Evolutionary conservation across 2,888 invertebrate species (phyloP).

Genomic region (Cremastobaeus sp.): DNA sequence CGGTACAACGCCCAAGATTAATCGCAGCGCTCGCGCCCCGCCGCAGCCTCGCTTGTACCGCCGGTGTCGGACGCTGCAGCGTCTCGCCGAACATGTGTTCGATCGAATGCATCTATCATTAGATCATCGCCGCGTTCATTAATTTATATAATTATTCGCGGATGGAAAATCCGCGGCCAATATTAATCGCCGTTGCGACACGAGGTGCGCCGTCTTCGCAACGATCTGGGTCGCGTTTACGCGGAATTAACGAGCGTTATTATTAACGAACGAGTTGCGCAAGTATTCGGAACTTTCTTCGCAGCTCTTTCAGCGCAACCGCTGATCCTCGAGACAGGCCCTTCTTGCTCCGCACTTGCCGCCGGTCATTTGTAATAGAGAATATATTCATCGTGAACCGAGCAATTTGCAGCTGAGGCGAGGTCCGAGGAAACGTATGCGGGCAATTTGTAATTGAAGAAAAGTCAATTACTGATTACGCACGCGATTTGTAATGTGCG

Average conservation of each 20-base stretch:
- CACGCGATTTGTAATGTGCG: too few relatives aligned
- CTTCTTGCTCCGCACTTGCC: too few relatives aligned
- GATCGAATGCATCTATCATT: conserved; percentile 56
- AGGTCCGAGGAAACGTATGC: too few relatives aligned
- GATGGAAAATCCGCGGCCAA: background rate
- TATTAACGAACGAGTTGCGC: conserved; percentile 4
- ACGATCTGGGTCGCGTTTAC: conserved; percentile 24
- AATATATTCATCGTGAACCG: too few relatives aligned
- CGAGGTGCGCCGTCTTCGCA: conserved; percentile 15
- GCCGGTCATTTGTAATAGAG: too few relatives aligned
- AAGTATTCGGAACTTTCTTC: conserved; percentile 5
- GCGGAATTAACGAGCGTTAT: conserved; percentile 16
- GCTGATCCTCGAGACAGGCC: too few relatives aligned
- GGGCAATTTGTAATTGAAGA: too few relatives aligned
- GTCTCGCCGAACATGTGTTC: conserved; percentile 49
- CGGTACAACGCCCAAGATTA: conserved; percentile 58
- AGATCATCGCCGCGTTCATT: conserved; percentile 42
- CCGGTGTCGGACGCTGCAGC: conserved; percentile 26
- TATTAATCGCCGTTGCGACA: conserved; percentile 25
- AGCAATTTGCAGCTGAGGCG: too few relatives aligned
- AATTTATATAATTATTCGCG: conserved; percentile 53
- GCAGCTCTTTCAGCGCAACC: background rate
- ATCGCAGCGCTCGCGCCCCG: conserved; percentile 47
- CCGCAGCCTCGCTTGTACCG: conserved; percentile 26
- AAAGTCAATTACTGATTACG: too few relatives aligned